Base-by-base conservation (phyloP, 2,797 vertebrate genomes). In the Phaenicophaeus curvirostris region DNA sequence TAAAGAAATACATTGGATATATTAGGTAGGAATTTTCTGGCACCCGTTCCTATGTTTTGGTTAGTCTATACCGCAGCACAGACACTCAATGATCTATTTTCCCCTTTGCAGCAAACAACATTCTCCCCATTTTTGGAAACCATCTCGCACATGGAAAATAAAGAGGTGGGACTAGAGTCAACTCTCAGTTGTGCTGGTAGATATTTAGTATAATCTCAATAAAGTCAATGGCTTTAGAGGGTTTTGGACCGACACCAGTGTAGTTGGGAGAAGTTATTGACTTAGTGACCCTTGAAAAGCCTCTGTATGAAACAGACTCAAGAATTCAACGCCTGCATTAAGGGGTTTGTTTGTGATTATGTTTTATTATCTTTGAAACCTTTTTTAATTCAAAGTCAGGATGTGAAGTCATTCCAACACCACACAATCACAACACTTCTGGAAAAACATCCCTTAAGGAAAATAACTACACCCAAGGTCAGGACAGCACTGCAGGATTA, bases 11-110 rank as follows among this genome's bases (percentile, higher is more conserved):
- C 48, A 30, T 31, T 95, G 86, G 54, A 83, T 93, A 33, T 69
- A 87, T 93, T 53, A 79, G 88, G 37, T 79, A 31, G 72, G 85
- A 93, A 89, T 85, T 89, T 82, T 88, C 92, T 95, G 92, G 76
- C 85, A 88, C n/a, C 23, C n/a, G 28, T 61, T 91, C 48, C 61
- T 59, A 1, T 31, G 65, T 83, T 95, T 91, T 92, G 85, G 73
- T 95, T 89, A 87, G 67, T 48, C n/a, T 33, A 69, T 37, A 85
- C 72, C 4, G 3, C 82, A 92, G 75, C 80, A 89, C 63, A 84
- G 73, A 44, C 25, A 59, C 27, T 37, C 69, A 62, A 7, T 46
- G 51, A 86, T 82, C 54, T 84, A 46, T 89, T 79, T 84, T 81
- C n/a, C 54, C 78, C 66, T 85, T 76, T 71, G 53, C 66, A 82